Conservation (phyloP, 2,113 vertebrate genomes). For the Toxotes chatareus region DNA sequence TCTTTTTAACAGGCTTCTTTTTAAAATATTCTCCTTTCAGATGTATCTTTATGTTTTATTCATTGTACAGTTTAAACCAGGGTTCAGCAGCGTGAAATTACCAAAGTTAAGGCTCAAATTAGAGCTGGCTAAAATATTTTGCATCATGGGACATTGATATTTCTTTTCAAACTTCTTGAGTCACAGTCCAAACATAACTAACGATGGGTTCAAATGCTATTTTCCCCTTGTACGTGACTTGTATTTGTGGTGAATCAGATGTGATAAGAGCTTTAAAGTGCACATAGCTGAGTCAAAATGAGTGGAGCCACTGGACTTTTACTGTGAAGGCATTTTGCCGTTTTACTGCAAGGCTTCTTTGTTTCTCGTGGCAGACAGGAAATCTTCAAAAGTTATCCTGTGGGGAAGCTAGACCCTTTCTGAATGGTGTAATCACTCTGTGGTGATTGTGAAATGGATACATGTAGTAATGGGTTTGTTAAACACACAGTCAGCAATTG, state of each 20-base stretch:
- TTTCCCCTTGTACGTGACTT: constrained; percentile 25
- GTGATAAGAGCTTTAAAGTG: not conserved
- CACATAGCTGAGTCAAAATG: not conserved
- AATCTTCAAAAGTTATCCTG: constrained; percentile 14
- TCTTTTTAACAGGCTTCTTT: not conserved
- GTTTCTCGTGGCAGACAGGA: constrained; percentile 23
- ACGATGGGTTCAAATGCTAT: constrained; percentile 22
- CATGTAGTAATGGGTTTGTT: not conserved
- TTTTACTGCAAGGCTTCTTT: constrained; percentile 21
- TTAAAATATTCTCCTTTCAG: not conserved
- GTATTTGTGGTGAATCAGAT: constrained; percentile 10
- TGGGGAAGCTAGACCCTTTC: not conserved
- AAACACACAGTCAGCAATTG: not conserved
- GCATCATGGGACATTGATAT: constrained; percentile 28
- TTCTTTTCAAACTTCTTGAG: not conserved
- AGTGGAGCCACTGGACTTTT: not conserved
- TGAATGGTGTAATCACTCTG: constrained; percentile 18
- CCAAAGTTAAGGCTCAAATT: constrained; percentile 15
- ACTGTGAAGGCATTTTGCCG: not conserved
- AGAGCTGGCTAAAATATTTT: constrained; percentile 39
- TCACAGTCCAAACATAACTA: constrained; percentile 26
- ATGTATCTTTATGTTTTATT: constrained; percentile 12
- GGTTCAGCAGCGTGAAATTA: constrained; percentile 40
- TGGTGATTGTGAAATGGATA: constrained; percentile 39
- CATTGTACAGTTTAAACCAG: constrained; percentile 2